Conservation (phyloP, 2,797 vertebrate species). For the Myripristis murdjan region DNA sequence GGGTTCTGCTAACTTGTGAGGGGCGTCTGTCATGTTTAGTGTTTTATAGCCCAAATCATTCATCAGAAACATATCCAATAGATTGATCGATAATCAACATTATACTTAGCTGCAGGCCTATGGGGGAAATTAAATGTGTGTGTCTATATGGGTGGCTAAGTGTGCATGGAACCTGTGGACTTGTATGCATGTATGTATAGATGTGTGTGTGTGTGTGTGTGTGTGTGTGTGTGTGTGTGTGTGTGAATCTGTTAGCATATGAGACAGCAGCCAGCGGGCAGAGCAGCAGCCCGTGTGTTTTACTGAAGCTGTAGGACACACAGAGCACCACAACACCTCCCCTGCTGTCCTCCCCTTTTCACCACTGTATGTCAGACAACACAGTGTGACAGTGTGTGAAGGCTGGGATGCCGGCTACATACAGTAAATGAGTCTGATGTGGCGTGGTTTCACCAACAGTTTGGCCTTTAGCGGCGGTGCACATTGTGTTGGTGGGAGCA, state of each 20-base stretch:
- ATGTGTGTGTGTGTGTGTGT: neutral
- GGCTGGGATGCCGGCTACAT: slow-evolving; percentile 6
- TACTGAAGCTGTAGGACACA: neutral
- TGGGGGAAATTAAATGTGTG: no score
- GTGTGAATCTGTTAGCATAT: neutral
- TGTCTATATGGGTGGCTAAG: neutral
- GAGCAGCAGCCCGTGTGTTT: neutral
- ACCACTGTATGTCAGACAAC: slow-evolving; percentile 16
- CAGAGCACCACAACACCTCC: slow-evolving; percentile 35
- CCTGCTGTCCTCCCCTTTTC: slow-evolving; percentile 21
- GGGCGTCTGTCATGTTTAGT: no score
- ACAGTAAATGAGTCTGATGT: slow-evolving; percentile 35
- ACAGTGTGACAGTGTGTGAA: slow-evolving; percentile 42
- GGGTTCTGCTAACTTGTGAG: no score
- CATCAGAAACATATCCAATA: no score
- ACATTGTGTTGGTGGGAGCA: slow-evolving; percentile 1
- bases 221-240: neutral
- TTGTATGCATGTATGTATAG: neutral
- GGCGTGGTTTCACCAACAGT: slow-evolving; percentile 18
- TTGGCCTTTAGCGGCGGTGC: slow-evolving; percentile 29
- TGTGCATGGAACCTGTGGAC: neutral
- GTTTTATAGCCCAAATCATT: no score
- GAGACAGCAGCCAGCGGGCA: neutral
- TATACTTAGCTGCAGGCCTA: no score
- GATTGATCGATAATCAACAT: no score